phyloP scores from a whole-genome alignment of 1,140 invertebrate genomes.

The Nebria ingens region DNA sequence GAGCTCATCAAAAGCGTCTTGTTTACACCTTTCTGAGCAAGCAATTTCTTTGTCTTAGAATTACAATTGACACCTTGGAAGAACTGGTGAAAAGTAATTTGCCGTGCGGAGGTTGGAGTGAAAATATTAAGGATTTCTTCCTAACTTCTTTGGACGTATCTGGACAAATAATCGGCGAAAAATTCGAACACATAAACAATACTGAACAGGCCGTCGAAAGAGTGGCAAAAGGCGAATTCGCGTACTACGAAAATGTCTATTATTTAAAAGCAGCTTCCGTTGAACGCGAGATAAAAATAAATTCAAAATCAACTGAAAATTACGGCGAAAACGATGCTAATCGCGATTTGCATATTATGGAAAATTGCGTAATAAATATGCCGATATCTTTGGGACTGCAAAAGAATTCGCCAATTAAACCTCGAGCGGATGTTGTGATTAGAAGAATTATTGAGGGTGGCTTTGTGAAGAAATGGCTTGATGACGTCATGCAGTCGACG shows the following conservation, averaged over 20 bases:
- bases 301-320: slow-evolving; percentile 15
- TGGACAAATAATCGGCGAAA: slow-evolving; percentile 51
- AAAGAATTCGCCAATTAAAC: slow-evolving; percentile 69
- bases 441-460: slow-evolving; percentile 59
- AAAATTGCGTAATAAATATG: slow-evolving; percentile 66
- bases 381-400: slow-evolving; percentile 60
- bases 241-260: slow-evolving; percentile 72
- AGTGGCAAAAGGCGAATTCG: slow-evolving; percentile 57
- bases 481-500: slow-evolving; percentile 52
- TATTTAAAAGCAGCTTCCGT: slow-evolving; percentile 53
- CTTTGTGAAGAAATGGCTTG: slow-evolving; percentile 66
- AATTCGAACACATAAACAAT: slow-evolving; percentile 49
- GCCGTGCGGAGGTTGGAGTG: slow-evolving; percentile 54
- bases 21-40: too few relatives aligned
- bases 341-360: slow-evolving; percentile 65
- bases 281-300: slow-evolving; percentile 36
- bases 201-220: slow-evolving; percentile 45
- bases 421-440: slow-evolving; percentile 53
- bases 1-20: too few relatives aligned
- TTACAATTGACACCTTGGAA: slow-evolving; percentile 64
- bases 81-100: slow-evolving; percentile 53
- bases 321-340: slow-evolving; percentile 26
- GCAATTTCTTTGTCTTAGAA: slow-evolving; percentile 37
- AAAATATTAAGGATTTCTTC: slow-evolving; percentile 58
- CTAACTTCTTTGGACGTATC: slow-evolving; percentile 50